A percentile compares a stretch with the other conserved stretches of the same genome.
Conservation (phyloP, 1,140 invertebrate species). For the Lethocerus indicus region DNA sequence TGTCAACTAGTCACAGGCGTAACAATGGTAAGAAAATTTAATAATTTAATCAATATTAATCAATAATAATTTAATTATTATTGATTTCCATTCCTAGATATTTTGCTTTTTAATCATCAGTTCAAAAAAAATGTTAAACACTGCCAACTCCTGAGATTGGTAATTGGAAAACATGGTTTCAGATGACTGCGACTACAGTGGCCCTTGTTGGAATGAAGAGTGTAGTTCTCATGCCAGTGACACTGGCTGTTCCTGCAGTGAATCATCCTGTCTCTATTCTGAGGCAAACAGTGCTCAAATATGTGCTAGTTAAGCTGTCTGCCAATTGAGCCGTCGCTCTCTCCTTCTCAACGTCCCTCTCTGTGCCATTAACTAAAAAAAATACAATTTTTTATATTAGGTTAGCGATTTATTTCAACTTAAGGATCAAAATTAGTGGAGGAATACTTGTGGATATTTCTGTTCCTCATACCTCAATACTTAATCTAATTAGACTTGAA, state of each 20-base stretch:
- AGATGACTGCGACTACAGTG: constrained; percentile 7
- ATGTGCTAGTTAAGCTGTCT: constrained; percentile 12
- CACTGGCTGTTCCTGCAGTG: constrained; percentile 14
- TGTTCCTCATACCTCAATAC: too few species aligned
- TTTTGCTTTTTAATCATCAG: background rate
- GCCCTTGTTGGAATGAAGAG: constrained; percentile 13
- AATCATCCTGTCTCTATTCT: constrained; percentile 13
- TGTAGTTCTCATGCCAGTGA: constrained; percentile 13
- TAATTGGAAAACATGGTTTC: background rate
- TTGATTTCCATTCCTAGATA: background rate
- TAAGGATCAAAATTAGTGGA: too few species aligned
- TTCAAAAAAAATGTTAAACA: background rate
- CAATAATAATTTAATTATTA: background rate
- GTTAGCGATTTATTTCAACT: too few species aligned
- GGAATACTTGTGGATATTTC: too few species aligned
- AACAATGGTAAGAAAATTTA: constrained; percentile 4
- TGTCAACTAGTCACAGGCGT: constrained; percentile 3
- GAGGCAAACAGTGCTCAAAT: constrained; percentile 12
- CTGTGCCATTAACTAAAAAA: too few species aligned
- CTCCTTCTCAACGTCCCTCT: too few species aligned
- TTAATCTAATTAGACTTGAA: too few species aligned
- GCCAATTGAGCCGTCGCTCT: too few species aligned
- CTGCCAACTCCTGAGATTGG: background rate
- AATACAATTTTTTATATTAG: too few species aligned
- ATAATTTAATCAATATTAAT: background rate